Evolutionary conservation across 2,888 invertebrate species (phyloP), one percentile per base, ranked within the genome.

Genomic region (Onchidella celtica): DNA sequence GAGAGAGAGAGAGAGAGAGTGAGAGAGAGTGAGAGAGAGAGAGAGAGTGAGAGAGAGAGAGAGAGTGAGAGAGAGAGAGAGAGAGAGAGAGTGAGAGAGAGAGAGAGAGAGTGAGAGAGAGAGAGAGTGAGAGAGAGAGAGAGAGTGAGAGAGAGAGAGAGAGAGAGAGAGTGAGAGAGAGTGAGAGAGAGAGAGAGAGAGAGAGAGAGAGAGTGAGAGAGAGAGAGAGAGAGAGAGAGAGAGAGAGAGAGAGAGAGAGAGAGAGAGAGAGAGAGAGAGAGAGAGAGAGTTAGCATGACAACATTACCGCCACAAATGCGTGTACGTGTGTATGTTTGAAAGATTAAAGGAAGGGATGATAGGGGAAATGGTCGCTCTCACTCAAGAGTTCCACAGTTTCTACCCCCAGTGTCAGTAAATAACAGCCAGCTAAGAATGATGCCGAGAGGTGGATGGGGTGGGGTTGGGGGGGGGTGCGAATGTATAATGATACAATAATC

Each of bases 131-230:
- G 70, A 47, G 40, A 70, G 57, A 73, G 73, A 73, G 57, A 73
- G 59, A 63, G 63, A 17, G 11, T 14, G 24, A 63, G 63, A 63
- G 63, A 63, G 24, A 24, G 63, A 63, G 24, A 17, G 11, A n/a
- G 11, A n/a, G 11, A 63, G 63, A n/a, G 24, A n/a, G n/a, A n/a
- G 34, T 11, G 32, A 73, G 29, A 73, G 32, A 73, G 4, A 73
- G 59, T 57, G 73, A 55, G 73, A 73, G 3, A 73, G 57, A 55
- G 73, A 73, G 3, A 73, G 55, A 73, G 73, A 55, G 73, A 73
- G 57, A 73, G 57, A 55, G 59, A 73, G n/a, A n/a, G n/a, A n/a
- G n/a, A n/a, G n/a, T n/a, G n/a, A n/a, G n/a, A n/a, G n/a, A n/a
- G n/a, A n/a, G n/a, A n/a, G n/a, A n/a, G n/a, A n/a, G n/a, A n/a